A percentile compares a stretch with the other conserved stretches of the same genome.
phyloP scores from a whole-genome alignment of 2,888 invertebrate genomes.

The Iselma pallidipennis region DNA sequence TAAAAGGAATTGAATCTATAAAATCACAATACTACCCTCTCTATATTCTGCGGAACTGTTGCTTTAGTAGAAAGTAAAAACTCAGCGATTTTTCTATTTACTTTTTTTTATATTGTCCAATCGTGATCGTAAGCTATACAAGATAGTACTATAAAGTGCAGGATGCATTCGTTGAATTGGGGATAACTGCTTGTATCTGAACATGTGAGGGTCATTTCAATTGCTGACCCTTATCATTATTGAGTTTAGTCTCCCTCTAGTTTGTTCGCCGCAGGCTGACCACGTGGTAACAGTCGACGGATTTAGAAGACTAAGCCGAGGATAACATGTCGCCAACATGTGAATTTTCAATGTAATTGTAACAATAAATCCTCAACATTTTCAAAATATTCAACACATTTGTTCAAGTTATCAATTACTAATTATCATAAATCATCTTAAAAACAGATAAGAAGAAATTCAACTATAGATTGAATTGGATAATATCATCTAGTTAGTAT shows the following conservation, averaged over 20 bases:
- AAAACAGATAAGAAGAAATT: not conserved
- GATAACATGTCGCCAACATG: slow-evolving; percentile 33
- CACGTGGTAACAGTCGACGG: slow-evolving; percentile 35
- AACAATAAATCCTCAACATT: slow-evolving; percentile 8
- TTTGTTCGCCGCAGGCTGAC: slow-evolving; percentile 36
- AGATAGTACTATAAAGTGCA: slow-evolving; percentile 35
- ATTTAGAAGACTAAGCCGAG: slow-evolving; percentile 33
- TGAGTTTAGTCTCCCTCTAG: slow-evolving; percentile 42
- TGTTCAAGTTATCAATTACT: not conserved
- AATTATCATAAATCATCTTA: not conserved
- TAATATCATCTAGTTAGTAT: not conserved
- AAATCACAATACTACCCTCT: not conserved
- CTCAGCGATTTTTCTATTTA: slow-evolving; percentile 31
- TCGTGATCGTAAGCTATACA: slow-evolving; percentile 23
- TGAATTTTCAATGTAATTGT: slow-evolving; percentile 25
- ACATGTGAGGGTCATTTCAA: slow-evolving; percentile 47
- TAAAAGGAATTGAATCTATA: too few species aligned
- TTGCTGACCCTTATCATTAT: slow-evolving; percentile 51
- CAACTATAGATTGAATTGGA: not conserved
- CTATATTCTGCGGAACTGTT: slow-evolving; percentile 3
- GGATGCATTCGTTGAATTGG: slow-evolving; percentile 33
- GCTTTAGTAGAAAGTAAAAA: slow-evolving; percentile 6
- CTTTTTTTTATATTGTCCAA: slow-evolving; percentile 33
- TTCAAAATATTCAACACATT: too few species aligned
- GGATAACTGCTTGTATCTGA: slow-evolving; percentile 39